Percentiles rank a stretch among this genome's conserved stretches.
Conservation (phyloP, 2,113 vertebrate species). For the Dasyurus viverrinus region DNA sequence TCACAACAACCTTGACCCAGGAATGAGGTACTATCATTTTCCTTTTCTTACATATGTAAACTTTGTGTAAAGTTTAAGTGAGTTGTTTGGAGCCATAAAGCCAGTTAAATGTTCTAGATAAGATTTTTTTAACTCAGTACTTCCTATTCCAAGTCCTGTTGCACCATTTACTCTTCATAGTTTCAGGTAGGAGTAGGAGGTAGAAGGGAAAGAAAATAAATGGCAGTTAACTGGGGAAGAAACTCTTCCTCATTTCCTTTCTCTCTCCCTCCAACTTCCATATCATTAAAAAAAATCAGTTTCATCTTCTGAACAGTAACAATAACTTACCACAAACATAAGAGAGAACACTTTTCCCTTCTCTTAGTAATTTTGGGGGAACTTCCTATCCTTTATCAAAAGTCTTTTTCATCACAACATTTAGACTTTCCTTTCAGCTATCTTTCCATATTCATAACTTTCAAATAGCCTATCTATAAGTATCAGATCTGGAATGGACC, state of each 20-base stretch:
- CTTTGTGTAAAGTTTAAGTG: not conserved
- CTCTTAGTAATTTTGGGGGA: not conserved
- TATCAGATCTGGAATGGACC: not conserved
- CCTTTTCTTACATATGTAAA: not conserved
- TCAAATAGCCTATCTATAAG: not conserved
- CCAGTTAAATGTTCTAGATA: not conserved
- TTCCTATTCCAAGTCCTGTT: not conserved
- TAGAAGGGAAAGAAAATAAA: not conserved
- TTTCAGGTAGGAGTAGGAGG: not conserved
- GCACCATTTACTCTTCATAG: not conserved
- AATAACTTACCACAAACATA: not conserved
- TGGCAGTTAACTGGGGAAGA: not conserved
- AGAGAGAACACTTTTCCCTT: not conserved
- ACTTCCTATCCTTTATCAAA: not conserved
- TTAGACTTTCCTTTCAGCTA: not conserved
- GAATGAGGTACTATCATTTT: not conserved
- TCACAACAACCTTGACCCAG: not conserved
- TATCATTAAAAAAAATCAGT: not conserved
- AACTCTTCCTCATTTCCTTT: not conserved
- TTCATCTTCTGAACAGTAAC: not conserved
- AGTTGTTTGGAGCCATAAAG: not conserved
- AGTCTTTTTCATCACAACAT: not conserved
- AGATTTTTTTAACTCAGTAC: not conserved
- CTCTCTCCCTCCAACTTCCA: not conserved
- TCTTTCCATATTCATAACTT: not conserved